Evolutionary conservation across 2,797 vertebrate genomes (phyloP).

Genomic region (Acrocephalus scirpaceus): DNA sequence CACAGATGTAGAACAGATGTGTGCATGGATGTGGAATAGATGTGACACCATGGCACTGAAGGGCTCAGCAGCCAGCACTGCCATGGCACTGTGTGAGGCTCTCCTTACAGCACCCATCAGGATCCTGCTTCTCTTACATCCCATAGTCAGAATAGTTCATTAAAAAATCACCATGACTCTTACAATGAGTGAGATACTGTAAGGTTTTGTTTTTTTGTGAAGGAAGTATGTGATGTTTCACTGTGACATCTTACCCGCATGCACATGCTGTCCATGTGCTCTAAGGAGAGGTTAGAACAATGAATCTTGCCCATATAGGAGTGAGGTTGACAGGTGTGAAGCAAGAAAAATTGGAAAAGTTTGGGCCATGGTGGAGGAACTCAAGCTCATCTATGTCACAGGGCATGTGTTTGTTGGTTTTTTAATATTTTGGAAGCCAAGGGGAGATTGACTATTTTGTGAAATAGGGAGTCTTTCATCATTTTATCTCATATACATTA

Average conservation of each 20-base stretch:
- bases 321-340: background rate
- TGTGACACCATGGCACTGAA: background rate
- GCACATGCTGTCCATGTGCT: rapidly evolving
- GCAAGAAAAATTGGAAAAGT: background rate
- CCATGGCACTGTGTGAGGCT: background rate
- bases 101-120: background rate
- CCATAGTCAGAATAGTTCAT: background rate
- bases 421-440: background rate
- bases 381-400: background rate
- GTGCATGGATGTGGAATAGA: background rate
- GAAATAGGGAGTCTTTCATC: background rate
- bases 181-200: background rate
- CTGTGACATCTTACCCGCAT: background rate
- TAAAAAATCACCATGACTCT: background rate
- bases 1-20: background rate
- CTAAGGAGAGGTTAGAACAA: background rate
- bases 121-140: background rate
- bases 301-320: background rate
- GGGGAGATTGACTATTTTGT: background rate
- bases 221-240: background rate
- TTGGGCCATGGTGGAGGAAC: background rate
- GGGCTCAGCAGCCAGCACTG: background rate
- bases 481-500: background rate
- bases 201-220: background rate
- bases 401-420: background rate